Evolutionary conservation across 2,113 vertebrate species (phyloP), one percentile per base, ranked within the genome.

Genomic region (Phalacrocorax brasilianus): DNA sequence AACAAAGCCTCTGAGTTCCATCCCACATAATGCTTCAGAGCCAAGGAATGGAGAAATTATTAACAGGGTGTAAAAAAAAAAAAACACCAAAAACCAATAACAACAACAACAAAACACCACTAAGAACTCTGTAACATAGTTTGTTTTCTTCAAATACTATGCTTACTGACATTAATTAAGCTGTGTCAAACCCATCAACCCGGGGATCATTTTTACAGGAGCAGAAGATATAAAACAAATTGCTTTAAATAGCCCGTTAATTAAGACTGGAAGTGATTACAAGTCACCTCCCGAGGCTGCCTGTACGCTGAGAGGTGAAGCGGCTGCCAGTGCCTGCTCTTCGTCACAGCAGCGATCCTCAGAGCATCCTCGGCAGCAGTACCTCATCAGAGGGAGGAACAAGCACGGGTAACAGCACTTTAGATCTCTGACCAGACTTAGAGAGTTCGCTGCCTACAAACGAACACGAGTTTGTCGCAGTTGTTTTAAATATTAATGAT

Each of bases 241-340:
- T 81, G 42, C 24, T 81, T 72, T 82, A 55, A 59, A 49, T 4
- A 85, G n/a, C 6, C 44, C 33, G 38, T 10, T 56, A 67, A 90
- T 66, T 77, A 66, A 91, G 77, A 78, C 0, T 2, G 28, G 40
- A 83, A 28, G 22, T 1, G 33, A 50, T 56, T 53, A 33, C 16
- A 58, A 40, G 63, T 45, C 75, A 32, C 5, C n/a, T 26, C 33
- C 5, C 0, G 2, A 63, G 56, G n/a, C 21, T 44, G n/a, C 33
- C 32, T 0, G 17, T 33, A n/a, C 1, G 1, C 21, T 0, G 0
- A 65, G 66, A n/a, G 73, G n/a, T 8, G 14, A 70, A 38, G 30
- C 14, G 24, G 7, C 47, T 33, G 47, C 14, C 16, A 7, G 26
- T 3, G 33, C 55, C 61, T 18, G 58, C 58, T 55, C 70, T 49